These are phyloP conservation scores for Lycaon pictus DNA, from an alignment of 2,113 vertebrate species.

Conservation along the genomic window DNA sequence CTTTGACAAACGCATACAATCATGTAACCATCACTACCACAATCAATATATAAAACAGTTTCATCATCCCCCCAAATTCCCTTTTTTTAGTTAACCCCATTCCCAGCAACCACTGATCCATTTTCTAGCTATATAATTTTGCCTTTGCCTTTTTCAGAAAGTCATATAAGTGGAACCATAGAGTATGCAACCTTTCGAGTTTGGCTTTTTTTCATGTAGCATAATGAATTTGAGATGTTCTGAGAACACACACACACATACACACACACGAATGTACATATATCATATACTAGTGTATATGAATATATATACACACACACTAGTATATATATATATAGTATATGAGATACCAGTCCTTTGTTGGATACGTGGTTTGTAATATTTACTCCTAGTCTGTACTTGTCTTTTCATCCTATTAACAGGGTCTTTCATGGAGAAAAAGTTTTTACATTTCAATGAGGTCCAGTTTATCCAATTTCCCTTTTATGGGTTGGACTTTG, in stretches of 20 bases:
- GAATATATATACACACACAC: background rate
- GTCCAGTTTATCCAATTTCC: constrained; percentile 17
- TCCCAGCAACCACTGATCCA: background rate
- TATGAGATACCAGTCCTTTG: background rate
- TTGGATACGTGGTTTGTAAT: background rate
- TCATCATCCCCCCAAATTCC: background rate
- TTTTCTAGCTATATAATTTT: background rate
- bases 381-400: background rate
- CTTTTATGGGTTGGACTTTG: background rate
- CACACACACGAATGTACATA: background rate
- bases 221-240: background rate
- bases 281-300: background rate
- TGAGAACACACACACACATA: background rate
- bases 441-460: background rate
- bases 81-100: background rate
- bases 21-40: background rate
- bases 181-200: background rate
- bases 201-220: background rate
- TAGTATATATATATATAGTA: too few relatives aligned
- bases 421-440: constrained; percentile 25
- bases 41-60: background rate
- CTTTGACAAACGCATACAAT: background rate
- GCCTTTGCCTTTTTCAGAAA: background rate
- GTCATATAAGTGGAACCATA: background rate
- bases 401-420: background rate